These are phyloP conservation scores for Silurus asotus DNA, from an alignment of 2,113 vertebrate species.

Conservation along the genomic window DNA sequence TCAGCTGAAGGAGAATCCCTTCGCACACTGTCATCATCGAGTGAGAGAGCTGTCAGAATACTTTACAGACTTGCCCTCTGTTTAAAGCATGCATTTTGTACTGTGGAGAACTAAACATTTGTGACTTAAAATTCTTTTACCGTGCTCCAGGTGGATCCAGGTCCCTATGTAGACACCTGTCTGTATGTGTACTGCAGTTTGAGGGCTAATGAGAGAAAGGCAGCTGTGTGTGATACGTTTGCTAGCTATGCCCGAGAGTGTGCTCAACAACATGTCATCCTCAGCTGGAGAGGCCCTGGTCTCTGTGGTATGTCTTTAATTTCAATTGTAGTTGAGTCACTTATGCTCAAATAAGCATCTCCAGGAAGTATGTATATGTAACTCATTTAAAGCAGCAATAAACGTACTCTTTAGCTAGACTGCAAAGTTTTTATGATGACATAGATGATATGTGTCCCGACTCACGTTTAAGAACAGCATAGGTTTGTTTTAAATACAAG, in stretches of 20 bases:
- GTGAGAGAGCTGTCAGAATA: constrained; percentile 63
- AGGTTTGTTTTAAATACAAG: background rate
- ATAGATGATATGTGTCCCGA: background rate
- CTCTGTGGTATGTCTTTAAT: constrained; percentile 77
- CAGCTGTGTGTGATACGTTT: constrained; percentile 76
- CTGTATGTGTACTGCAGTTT: constrained; percentile 76
- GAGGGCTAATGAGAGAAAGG: constrained; percentile 16
- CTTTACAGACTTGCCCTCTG: background rate
- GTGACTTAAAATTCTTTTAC: background rate
- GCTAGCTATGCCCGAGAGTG: constrained; percentile 82
- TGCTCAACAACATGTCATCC: constrained; percentile 65
- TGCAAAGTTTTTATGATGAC: background rate
- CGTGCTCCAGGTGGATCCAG: constrained; percentile 76
- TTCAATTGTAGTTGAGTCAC: background rate
- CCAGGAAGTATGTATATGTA: background rate
- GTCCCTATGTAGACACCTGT: constrained; percentile 78
- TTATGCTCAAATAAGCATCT: background rate
- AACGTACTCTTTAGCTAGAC: background rate
- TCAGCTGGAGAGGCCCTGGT: constrained; percentile 75
- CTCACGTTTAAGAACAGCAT: background rate
- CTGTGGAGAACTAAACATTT: background rate
- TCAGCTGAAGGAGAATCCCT: constrained; percentile 73
- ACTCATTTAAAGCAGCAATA: background rate
- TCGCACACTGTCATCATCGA: constrained; percentile 77
- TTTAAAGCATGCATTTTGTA: background rate